These are phyloP conservation scores for Pollimyrus isidori DNA, from an alignment of 2,113 vertebrate genomes.

Conservation along the genomic window DNA sequence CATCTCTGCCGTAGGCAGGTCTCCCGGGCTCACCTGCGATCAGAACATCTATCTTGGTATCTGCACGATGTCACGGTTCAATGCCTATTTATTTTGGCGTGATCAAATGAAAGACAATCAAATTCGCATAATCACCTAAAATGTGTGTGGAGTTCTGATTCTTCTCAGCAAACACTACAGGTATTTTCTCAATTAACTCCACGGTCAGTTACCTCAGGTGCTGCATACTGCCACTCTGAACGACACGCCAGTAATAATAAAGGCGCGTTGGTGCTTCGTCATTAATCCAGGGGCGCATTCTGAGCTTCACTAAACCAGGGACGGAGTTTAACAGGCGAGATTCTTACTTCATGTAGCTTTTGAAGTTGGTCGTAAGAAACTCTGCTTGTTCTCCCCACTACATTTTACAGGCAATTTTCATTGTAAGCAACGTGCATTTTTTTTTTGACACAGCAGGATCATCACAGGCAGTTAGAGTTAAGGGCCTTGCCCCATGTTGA, in stretches of 20 bases:
- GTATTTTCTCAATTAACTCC: not conserved
- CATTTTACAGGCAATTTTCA: not conserved
- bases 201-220: not conserved
- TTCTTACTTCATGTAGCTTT: not conserved
- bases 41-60: not conserved
- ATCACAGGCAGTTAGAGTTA: not conserved
- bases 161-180: not conserved
- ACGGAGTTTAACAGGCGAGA: not conserved
- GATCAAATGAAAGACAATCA: not conserved
- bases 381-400: not conserved
- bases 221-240: not conserved
- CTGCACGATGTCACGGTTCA: not conserved
- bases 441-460: not conserved
- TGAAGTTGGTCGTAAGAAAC: not conserved
- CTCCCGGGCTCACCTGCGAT: constrained; percentile 83
- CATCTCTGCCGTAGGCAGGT: constrained; percentile 81
- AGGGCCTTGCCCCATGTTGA: not conserved
- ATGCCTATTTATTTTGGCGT: not conserved
- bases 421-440: not conserved
- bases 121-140: not conserved
- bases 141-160: not conserved
- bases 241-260: not conserved
- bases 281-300: not conserved
- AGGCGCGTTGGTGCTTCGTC: not conserved
- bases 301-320: not conserved